phyloP scores from a whole-genome alignment of 2,113 vertebrate genomes.

The Zapus hudsonius region DNA sequence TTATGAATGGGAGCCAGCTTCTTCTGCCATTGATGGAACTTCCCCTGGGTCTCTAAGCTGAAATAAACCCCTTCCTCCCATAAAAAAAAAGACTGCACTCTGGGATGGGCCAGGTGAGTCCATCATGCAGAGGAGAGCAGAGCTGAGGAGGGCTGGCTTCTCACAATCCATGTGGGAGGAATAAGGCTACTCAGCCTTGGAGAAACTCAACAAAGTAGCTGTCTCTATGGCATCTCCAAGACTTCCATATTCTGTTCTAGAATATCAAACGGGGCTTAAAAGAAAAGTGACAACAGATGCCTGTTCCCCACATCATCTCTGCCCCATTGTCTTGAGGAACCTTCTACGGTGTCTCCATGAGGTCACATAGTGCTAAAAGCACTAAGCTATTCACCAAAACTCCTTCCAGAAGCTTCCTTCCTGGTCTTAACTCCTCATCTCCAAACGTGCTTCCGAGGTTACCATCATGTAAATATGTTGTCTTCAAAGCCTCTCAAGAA shows the following conservation, averaged over 20 bases:
- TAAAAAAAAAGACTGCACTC: too few relatives aligned
- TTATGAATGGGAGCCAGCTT: too few relatives aligned
- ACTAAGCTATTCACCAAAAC: neutral
- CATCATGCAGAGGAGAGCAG: neutral
- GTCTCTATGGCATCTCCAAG: neutral
- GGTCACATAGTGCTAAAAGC: neutral
- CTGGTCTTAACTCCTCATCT: neutral
- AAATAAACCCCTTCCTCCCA: too few relatives aligned
- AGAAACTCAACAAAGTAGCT: neutral
- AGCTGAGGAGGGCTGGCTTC: neutral
- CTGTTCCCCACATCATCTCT: neutral
- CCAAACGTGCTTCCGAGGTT: neutral
- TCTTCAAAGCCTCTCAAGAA: neutral
- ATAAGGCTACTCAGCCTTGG: neutral
- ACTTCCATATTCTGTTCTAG: neutral
- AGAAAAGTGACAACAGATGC: neutral
- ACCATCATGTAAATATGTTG: neutral
- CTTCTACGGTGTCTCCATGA: neutral
- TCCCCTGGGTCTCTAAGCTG: too few relatives aligned
- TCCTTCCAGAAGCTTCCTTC: neutral
- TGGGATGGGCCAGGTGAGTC: too few relatives aligned
- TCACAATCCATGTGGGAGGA: neutral
- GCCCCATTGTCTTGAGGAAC: too few relatives aligned
- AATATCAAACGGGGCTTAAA: neutral
- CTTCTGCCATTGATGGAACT: too few relatives aligned